Percentiles rank a stretch among this genome's conserved stretches.
Conservation (phyloP, 2,888 invertebrate species). For the Luffia ferchaultella region DNA sequence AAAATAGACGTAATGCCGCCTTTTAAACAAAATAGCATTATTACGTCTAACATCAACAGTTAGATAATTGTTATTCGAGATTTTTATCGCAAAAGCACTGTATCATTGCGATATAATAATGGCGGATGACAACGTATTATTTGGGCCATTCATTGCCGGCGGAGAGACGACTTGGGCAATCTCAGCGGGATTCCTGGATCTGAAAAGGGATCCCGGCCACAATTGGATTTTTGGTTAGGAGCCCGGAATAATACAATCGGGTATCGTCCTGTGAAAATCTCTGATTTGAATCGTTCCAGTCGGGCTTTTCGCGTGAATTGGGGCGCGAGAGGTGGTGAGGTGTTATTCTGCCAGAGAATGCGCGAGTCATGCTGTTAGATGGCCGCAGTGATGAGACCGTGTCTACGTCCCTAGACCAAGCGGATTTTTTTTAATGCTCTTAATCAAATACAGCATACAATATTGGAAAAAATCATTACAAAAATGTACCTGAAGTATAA, state of each 20-base stretch:
- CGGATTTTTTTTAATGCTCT: too few species aligned
- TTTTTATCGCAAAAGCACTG: conserved; percentile 59
- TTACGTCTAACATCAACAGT: conserved; percentile 23
- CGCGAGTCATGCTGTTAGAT: conserved; percentile 34
- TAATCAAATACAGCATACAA: too few species aligned
- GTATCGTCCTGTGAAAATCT: conserved; percentile 58
- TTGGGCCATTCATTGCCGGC: conserved; percentile 51
- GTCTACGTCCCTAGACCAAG: not conserved
- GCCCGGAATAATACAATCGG: conserved; percentile 65
- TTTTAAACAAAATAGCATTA: conserved; percentile 31
- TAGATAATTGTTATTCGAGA: conserved; percentile 48
- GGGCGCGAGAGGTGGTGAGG: conserved; percentile 27
- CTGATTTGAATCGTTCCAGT: conserved; percentile 60
- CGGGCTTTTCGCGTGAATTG: conserved; percentile 52
- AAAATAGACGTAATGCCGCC: conserved; percentile 43
- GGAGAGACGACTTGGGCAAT: conserved; percentile 45
- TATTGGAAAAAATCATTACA: too few species aligned
- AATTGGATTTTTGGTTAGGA: conserved; percentile 65
- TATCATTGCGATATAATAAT: conserved; percentile 65
- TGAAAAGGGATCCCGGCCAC: conserved; percentile 50
- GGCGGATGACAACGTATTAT: conserved; percentile 64
- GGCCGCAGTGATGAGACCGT: conserved; percentile 7
- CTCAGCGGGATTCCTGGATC: conserved; percentile 53
- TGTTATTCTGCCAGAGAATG: conserved; percentile 33
- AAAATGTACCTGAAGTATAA: too few species aligned